Conservation (phyloP, 2,888 invertebrate species). For the Apoda limacodes region DNA sequence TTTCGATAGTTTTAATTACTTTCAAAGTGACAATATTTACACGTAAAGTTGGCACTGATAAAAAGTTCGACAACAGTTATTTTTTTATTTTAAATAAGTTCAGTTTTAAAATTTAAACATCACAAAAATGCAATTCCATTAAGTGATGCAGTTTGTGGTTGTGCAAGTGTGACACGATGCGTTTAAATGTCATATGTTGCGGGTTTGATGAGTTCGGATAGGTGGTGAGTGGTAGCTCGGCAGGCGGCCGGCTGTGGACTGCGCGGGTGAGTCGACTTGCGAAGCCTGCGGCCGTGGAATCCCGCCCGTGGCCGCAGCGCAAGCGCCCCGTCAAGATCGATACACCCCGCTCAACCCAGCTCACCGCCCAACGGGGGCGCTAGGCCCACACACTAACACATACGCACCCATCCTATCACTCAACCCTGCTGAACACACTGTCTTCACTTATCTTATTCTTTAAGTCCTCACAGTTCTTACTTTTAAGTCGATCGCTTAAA, state of each 20-base stretch:
- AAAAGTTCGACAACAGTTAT: no score
- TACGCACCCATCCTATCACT: slow-evolving; percentile 26
- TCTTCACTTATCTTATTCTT: slow-evolving; percentile 37
- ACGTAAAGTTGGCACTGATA: no score
- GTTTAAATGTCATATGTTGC: slow-evolving; percentile 48
- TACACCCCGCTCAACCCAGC: slow-evolving; percentile 59
- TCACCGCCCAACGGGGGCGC: slow-evolving; percentile 36
- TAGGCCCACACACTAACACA: slow-evolving; percentile 29
- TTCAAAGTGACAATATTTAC: no score
- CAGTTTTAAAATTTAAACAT: no score
- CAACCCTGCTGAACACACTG: slow-evolving; percentile 30
- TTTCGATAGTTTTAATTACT: slow-evolving; percentile 2
- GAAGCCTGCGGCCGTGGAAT: slow-evolving; percentile 25
- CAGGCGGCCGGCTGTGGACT: slow-evolving; percentile 61
- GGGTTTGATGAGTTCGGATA: slow-evolving; percentile 22
- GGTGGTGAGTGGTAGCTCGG: slow-evolving; percentile 43
- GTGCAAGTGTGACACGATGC: slow-evolving; percentile 47
- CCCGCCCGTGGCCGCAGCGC: slow-evolving; percentile 44
- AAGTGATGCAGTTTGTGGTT: slow-evolving; percentile 48
- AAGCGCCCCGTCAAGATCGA: slow-evolving; percentile 62
- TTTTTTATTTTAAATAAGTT: no score
- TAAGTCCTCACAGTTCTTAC: slow-evolving; percentile 28
- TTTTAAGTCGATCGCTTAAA: slow-evolving; percentile 25
- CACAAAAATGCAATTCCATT: slow-evolving; percentile 57
- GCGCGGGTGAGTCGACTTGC: slow-evolving; percentile 39